Evolutionary conservation across 2,888 invertebrate genomes (phyloP), one percentile per base, ranked within the genome.

Genomic region (Neria commutata): DNA sequence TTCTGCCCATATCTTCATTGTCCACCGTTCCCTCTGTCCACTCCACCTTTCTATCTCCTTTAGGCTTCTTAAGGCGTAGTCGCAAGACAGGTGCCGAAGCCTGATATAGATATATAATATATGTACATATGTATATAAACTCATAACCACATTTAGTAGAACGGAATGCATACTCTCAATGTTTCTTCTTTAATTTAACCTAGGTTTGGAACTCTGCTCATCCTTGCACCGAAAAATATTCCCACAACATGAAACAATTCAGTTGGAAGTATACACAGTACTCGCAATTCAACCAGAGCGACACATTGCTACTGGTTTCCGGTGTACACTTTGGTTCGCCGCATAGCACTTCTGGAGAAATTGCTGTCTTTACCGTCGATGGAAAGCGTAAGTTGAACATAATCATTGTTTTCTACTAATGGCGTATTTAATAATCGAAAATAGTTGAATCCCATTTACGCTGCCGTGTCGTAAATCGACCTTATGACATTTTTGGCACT

Each of bases 251-350:
- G 92, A 90, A 89, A 73, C 83, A 83, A 23, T 91, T 91, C 73
- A 88, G 88, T 65, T 94, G 94, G 94, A 91, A 91, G 75, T 92
- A 92, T 73, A 92, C 93, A 0, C 93, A 93, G 79, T 93, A 88
- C 78, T 91, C 92, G 0, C 91, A 92, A 77, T 94, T 93, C 73
- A 94, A 94, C 82, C 87, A 89, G 69, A 87, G 88, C 8, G 92
- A 93, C 79, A 91, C 91, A 0, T 81, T 93, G 17, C 83, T 94
- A 0, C 82, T 94, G 25, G 93, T 94, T 0, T 93, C 92, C 3
- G 94, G 94, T 16, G 91, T 92, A 45, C 90, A 91, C 79, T 91
- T 91, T 82, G 92, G 92, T 8, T 74, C 78, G 2, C 86, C 88
- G 0, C 88, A 89, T 67, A 90, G 88, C 70, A 92, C 91, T 1